Base-by-base conservation (phyloP, 2,797 vertebrate species). In the Helarctos malayanus region DNA sequence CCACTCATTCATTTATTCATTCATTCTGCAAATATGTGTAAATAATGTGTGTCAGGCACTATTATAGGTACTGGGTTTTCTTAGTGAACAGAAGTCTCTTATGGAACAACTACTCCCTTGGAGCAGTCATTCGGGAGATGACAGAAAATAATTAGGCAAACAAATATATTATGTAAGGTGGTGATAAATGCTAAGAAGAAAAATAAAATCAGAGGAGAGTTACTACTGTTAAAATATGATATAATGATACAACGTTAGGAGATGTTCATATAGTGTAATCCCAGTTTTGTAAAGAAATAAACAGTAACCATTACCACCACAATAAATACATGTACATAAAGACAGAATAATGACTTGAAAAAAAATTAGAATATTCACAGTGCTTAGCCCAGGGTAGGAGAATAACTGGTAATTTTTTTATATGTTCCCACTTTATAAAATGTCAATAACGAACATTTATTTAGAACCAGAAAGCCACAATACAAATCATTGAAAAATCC, bases 271-370 rank as follows among this genome's bases (percentile, higher is more conserved):
- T 57, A 38, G 41, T 27, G 41, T 81, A 49, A 52, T 76, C 38
- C 25, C 16, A 38, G 59, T 23, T 84, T 84, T 71, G 3, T 92
- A 38, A 93, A n/a, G 16, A 84, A 79, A 79, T 59, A 68, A 92
- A 80, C 18, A 41, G 86, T 19, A 3, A n/a, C 21, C 23, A 1
- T 52, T 6, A 59, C 90, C 32, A 29, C 52, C 35, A 54, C 52
- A 69, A 71, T 89, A 89, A 93, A 83, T 45, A 47, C 21, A 47
- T 47, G 47, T 47, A 52, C n/a, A 3, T 56, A 73, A 54, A 47
- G 18, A 73, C 19, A 75, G 65, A 91, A 91, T 89, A 52, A 82
- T 63, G n/a, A 68, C 56, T 59, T 91, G 21, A 61, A 92, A 56
- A 79, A 54, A 80, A 56, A n/a, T 49, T 13, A 52, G 21, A 85